Conservation (phyloP, 2,113 vertebrate species). For the Atherinomorus stipes region DNA sequence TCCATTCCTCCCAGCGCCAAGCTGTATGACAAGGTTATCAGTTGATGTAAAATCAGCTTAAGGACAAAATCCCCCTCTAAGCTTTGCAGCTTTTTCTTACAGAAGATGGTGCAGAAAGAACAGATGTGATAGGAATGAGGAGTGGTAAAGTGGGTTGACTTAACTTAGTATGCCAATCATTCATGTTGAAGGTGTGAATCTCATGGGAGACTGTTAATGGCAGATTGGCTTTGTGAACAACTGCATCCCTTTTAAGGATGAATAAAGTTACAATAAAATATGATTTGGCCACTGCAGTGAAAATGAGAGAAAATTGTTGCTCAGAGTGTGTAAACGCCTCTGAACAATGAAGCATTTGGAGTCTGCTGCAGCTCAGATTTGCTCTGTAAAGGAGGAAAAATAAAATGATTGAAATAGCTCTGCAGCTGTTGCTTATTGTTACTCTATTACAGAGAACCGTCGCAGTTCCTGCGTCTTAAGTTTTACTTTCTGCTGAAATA, state of each 20-base stretch:
- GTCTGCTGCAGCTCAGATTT: too few relatives aligned
- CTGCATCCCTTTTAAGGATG: too few relatives aligned
- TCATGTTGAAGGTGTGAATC: neutral
- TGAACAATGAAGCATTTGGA: too few relatives aligned
- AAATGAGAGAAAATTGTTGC: neutral
- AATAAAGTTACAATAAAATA: neutral
- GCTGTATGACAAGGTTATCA: slow-evolving; percentile 60
- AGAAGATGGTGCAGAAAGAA: slow-evolving; percentile 40
- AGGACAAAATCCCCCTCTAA: slow-evolving; percentile 60
- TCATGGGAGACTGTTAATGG: neutral
- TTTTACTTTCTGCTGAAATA: too few relatives aligned
- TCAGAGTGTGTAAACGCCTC: too few relatives aligned
- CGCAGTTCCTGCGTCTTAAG: too few relatives aligned
- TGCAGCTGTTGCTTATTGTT: too few relatives aligned
- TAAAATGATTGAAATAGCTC: too few relatives aligned
- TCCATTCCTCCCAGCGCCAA: slow-evolving; percentile 42
- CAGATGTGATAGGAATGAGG: slow-evolving; percentile 55
- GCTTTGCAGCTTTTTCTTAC: slow-evolving; percentile 39
- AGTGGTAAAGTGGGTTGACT: neutral
- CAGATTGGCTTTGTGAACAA: neutral
- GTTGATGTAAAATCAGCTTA: slow-evolving; percentile 70
- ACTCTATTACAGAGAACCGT: too few relatives aligned
- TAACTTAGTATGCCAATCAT: neutral
- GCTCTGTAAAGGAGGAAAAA: too few relatives aligned
- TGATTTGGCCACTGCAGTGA: neutral